Base-by-base conservation (phyloP, 64 coral and sea anemone genomes). In the Montipora efflorescens region DNA sequence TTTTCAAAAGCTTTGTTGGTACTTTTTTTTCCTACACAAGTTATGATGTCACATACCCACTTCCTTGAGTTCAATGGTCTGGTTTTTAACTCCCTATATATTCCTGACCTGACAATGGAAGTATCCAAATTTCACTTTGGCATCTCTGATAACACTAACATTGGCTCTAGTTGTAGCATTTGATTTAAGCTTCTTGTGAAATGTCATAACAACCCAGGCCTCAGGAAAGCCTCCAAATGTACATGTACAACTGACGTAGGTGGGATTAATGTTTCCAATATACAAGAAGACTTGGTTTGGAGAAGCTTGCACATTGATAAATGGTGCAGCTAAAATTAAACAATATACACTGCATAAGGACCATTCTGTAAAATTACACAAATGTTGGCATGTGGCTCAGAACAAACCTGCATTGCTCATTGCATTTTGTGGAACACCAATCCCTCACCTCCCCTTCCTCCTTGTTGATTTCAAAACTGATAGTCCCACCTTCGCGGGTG, bases 191-290 rank as follows among this genome's bases (percentile, higher is more conserved):
- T 61, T 93, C 16, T 79, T 67, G 4, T 74, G 20, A 80, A 88
- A 88, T 19, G 55, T 68, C 43, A 93, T 93, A 3, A 20, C 70
- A 12, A 93, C 92, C n/a, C 64, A 88, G 3, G 92, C 84, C 16
- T 8, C 4, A 45, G 92, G 92, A 48, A 61, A 88, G 7, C 92
- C 92, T 3, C 51, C 84, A 43, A 80, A 93, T 19, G 67, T 79
- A 78, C 92, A 93, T 36, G 67, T 79, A 78, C 92, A 93, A 3
- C 58, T 19, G 18, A 93, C 67, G 5, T 19, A 88, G 0, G 78
- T 68, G 36, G 84, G 92, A 22, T 88, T 67, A 49, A 57, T 85
- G 84, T 93, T 93, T 9, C 92, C 92, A 8, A 93, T 47, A 48
- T 80, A 93, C 10, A 77, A 93, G 59, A 45, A 93, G 11, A 93